Conservation (phyloP, 2,797 vertebrate species). For the Tokudaia muenninki region DNA sequence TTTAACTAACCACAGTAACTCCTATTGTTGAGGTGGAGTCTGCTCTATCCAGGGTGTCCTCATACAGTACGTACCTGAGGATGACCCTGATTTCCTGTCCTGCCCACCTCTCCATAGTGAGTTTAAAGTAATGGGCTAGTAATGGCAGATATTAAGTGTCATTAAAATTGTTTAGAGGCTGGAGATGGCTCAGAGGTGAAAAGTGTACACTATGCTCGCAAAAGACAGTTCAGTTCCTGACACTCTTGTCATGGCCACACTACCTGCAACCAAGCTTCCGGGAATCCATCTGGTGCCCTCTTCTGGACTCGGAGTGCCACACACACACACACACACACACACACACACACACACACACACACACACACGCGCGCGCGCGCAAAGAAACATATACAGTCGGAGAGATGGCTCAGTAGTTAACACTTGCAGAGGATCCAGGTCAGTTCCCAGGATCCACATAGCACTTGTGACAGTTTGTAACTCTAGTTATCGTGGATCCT, state of each 20-base stretch:
- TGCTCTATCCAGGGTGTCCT: neutral
- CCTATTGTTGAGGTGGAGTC: neutral
- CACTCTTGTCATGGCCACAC: neutral
- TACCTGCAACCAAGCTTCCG: neutral
- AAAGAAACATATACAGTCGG: neutral
- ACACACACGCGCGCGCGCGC: too few relatives aligned
- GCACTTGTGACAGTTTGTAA: neutral
- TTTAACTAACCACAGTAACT: neutral
- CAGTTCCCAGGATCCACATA: neutral
- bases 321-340: too few relatives aligned
- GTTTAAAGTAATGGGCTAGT: neutral
- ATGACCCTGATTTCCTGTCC: neutral
- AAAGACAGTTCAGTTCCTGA: neutral
- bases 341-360: too few relatives aligned
- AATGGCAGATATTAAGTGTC: constrained; percentile 1
- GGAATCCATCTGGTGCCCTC: too few relatives aligned
- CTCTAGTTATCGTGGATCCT: neutral
- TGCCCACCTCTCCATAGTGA: neutral
- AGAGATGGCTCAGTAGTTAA: neutral
- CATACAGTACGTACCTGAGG: neutral
- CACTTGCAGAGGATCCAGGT: neutral
- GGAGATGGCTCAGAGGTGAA: neutral
- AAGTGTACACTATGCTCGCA: neutral
- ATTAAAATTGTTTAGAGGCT: neutral
- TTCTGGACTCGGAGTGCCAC: neutral